Base-by-base conservation (phyloP, 2,888 invertebrate genomes). In the Pristionchus arcanus region DNA sequence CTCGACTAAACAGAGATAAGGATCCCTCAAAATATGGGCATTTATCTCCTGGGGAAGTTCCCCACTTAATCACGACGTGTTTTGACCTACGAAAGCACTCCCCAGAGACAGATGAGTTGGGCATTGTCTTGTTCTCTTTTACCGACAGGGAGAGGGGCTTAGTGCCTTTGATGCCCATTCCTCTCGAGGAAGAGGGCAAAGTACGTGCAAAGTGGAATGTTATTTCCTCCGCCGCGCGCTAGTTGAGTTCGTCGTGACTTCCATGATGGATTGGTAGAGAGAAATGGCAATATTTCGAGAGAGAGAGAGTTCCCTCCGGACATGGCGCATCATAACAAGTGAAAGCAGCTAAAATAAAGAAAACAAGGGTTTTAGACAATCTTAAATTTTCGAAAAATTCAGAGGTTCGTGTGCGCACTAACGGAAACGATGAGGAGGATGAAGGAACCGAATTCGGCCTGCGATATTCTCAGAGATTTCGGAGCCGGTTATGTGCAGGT, bases 321-420 rank as follows among this genome's bases (percentile, higher is more conserved):
- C 42, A 49, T 49, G 42, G 13, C 42, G 42, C 42, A 13, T n/a
- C n/a, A 49, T 49, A 49, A 49, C 42, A 49, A n/a, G 11, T 7
- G 13, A 3, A 49, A 9, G 42, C 42, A 7, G 42, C 13, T 49
- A 49, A 19, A 55, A 55, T 11, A 4, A 11, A 31, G 13, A 34
- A 34, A 31, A 71, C 25, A n/a, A 68, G 28, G n/a, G 71, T 19
- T 34, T 71, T 71, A 19, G 71, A 34, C 19, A 34, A 16, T 15
- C 16, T 16, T 15, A 34, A 34, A 15, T 34, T n/a, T n/a, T 31
- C 71, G 31, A 31, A 13, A 68, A 28, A 53, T 89, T 25, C 83
- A 89, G 89, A 55, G 89, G 4, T 89, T 89, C 84, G 89, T 89
- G 66, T 83, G 83, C 68, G 89, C 89, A 4, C 68, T 89, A n/a